Percentiles rank a stretch among this genome's conserved stretches.
Conservation (phyloP, 2,888 invertebrate genomes). For the Osmoderma eremita region DNA sequence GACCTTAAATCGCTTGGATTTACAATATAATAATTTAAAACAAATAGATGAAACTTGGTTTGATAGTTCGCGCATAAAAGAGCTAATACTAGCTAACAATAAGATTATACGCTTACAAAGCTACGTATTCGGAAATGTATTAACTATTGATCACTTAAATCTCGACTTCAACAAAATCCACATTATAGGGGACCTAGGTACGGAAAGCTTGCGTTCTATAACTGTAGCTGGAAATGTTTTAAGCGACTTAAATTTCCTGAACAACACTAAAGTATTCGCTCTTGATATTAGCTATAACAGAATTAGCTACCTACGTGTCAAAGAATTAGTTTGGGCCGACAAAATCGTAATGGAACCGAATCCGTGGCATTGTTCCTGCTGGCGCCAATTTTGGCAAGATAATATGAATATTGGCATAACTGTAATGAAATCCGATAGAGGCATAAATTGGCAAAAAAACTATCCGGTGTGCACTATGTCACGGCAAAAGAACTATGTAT, state of each 20-base stretch:
- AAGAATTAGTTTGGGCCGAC: background rate
- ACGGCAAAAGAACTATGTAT: background rate
- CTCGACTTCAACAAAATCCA: slow-evolving; percentile 17
- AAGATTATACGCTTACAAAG: slow-evolving; percentile 10
- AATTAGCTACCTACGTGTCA: slow-evolving; percentile 10
- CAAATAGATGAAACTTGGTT: slow-evolving; percentile 19
- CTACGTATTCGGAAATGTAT: slow-evolving; percentile 1
- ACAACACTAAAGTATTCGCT: background rate
- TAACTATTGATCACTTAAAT: background rate
- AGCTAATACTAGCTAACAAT: slow-evolving; percentile 10
- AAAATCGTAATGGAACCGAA: slow-evolving; percentile 30
- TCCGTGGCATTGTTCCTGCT: slow-evolving; percentile 31
- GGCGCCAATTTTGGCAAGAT: slow-evolving; percentile 12
- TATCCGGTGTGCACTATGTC: background rate
- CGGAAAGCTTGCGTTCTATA: background rate
- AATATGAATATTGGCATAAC: background rate
- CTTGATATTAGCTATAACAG: slow-evolving; percentile 30
- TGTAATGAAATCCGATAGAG: background rate
- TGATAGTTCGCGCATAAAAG: slow-evolving; percentile 9
- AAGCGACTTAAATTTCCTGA: slow-evolving; percentile 19
- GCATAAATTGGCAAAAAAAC: background rate
- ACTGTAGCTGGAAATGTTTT: slow-evolving; percentile 19
- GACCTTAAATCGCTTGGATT: background rate
- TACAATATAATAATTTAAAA: slow-evolving; percentile 12
- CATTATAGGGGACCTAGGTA: background rate